Percentiles rank a stretch among this genome's conserved stretches.
Conservation (phyloP, 2,888 invertebrate species). For the Drosophila sordidapex region DNA sequence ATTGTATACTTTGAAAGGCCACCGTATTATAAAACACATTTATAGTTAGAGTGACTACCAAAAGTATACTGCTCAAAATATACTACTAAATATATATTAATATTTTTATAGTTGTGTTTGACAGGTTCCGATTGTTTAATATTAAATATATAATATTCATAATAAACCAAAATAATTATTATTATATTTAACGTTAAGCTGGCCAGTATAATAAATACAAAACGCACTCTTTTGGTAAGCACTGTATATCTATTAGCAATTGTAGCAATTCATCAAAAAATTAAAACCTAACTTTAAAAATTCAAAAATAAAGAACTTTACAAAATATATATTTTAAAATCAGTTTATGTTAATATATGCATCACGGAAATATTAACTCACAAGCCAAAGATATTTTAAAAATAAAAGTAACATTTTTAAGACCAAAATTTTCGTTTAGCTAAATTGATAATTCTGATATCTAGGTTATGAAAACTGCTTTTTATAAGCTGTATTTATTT, state of each 20-base stretch:
- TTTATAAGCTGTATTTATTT: too few species aligned
- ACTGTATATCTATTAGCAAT: slow-evolving; percentile 8
- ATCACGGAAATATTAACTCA: slow-evolving; percentile 11
- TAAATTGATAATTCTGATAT: too few species aligned
- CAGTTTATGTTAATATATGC: not conserved
- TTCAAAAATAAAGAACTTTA: not conserved
- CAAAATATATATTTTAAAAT: slow-evolving; percentile 17
- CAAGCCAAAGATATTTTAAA: not conserved
- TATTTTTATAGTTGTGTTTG: not conserved
- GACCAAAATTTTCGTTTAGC: not conserved
- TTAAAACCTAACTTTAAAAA: not conserved
- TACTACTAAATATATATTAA: not conserved
- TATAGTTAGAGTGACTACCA: slow-evolving; percentile 9
- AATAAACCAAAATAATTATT: not conserved
- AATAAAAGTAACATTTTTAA: not conserved
- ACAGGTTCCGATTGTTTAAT: not conserved
- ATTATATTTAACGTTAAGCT: not conserved
- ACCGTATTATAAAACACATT: slow-evolving; percentile 43
- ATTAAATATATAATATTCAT: not conserved
- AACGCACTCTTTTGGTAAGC: not conserved
- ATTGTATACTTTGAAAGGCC: slow-evolving; percentile 64
- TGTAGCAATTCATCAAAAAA: slow-evolving; percentile 35
- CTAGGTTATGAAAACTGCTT: too few species aligned
- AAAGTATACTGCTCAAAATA: not conserved
- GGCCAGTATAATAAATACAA: not conserved